Conservation (phyloP, 2,888 invertebrate genomes). For the Caradrina clavipalpis region DNA sequence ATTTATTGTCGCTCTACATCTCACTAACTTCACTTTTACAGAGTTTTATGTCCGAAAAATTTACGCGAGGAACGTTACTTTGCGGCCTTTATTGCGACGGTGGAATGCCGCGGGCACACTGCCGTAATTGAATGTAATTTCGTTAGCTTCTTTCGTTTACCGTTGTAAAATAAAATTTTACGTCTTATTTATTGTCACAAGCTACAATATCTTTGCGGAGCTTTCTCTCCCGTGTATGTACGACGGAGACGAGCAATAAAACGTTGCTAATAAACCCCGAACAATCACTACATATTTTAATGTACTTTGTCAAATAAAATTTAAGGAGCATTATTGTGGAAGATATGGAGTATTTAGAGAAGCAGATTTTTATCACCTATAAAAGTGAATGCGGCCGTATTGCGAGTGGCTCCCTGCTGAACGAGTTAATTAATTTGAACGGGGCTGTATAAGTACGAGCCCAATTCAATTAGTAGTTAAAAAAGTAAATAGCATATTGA, state of each 20-base stretch:
- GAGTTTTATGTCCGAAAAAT: conserved; percentile 91
- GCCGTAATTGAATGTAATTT: conserved; percentile 90
- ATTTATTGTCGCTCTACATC: conserved; percentile 89
- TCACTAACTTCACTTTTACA: conserved; percentile 90
- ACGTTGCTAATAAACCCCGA: conserved; percentile 74
- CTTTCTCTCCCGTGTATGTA: conserved; percentile 72
- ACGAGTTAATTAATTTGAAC: conserved; percentile 81
- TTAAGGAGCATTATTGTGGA: conserved; percentile 62
- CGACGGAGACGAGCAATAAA: conserved; percentile 72
- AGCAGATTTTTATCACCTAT: conserved; percentile 76
- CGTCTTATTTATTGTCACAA: conserved; percentile 88
- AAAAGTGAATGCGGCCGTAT: conserved; percentile 72
- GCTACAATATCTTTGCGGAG: conserved; percentile 81
- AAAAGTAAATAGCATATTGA: conserved; percentile 75
- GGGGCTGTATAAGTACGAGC: conserved; percentile 75
- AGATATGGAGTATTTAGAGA: conserved; percentile 63
- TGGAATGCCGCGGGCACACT: conserved; percentile 84
- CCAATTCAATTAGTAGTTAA: conserved; percentile 83
- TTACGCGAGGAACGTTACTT: conserved; percentile 85
- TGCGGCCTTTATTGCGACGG: conserved; percentile 85
- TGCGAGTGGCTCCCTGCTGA: conserved; percentile 66
- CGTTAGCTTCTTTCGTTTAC: conserved; percentile 89
- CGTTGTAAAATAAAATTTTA: conserved; percentile 90
- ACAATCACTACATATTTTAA: conserved; percentile 74
- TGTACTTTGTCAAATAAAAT: conserved; percentile 68